phyloP scores from a whole-genome alignment of 2,797 vertebrate genomes.

The Heterohyrax brucei region DNA sequence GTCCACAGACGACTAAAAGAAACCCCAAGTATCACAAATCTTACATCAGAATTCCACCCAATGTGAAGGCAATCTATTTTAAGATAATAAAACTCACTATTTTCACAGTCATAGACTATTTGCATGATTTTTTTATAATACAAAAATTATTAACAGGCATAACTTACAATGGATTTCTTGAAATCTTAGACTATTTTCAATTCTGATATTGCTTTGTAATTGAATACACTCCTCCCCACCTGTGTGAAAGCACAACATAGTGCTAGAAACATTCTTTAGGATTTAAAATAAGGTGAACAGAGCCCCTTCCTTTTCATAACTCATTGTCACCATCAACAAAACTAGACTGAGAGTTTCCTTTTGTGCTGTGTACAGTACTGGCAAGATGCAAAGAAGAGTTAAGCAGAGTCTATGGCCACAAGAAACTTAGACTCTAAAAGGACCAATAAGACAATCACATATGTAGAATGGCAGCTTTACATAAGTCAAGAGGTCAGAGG shows the following conservation, averaged over 20 bases:
- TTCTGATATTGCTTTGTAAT: slow-evolving; percentile 19
- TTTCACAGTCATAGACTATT: not conserved
- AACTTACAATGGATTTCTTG: slow-evolving; percentile 14
- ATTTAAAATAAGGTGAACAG: not conserved
- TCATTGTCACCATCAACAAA: not conserved
- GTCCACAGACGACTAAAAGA: slow-evolving; percentile 5
- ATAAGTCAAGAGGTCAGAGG: not conserved
- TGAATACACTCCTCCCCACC: not conserved
- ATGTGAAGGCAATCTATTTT: not conserved
- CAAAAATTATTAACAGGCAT: slow-evolving; percentile 11
- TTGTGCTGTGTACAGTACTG: not conserved
- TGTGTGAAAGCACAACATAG: not conserved
- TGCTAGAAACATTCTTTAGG: not conserved
- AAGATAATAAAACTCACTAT: not conserved
- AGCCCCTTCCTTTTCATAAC: not conserved
- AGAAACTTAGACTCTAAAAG: not conserved
- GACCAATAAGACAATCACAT: not conserved
- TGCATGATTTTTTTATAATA: not conserved
- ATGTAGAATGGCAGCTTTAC: not conserved
- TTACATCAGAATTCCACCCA: not conserved
- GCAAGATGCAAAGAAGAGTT: not conserved
- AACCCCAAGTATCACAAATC: slow-evolving; percentile 29
- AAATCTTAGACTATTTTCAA: slow-evolving; percentile 16
- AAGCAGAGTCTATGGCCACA: not conserved
- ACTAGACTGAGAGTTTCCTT: not conserved